These are phyloP conservation scores for Tetragnatha versicolor DNA, from an alignment of 1,140 invertebrate species.

Conservation along the genomic window DNA sequence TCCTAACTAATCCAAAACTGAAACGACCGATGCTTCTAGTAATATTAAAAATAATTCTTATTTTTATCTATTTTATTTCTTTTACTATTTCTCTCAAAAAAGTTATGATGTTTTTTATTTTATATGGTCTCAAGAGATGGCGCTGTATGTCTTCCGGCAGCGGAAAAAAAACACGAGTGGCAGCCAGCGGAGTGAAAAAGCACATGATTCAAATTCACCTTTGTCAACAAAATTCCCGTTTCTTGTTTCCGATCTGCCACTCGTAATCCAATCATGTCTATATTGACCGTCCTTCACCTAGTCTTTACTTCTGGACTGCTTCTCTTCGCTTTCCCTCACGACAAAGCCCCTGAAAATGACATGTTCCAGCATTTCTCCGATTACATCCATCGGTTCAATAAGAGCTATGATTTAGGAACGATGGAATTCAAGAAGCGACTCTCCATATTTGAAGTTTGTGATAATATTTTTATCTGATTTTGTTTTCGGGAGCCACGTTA, in stretches of 20 bases:
- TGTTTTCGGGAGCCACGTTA: slow-evolving; percentile 17
- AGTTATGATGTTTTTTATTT: no score
- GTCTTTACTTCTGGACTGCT: slow-evolving; percentile 21
- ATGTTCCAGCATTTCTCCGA: slow-evolving; percentile 65
- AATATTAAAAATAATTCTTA: no score
- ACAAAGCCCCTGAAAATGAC: not conserved
- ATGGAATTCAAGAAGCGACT: slow-evolving; percentile 70
- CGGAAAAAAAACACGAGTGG: not conserved
- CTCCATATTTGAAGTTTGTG: slow-evolving; percentile 72
- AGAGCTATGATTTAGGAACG: slow-evolving; percentile 71
- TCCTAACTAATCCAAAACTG: no score
- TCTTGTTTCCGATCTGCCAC: not conserved
- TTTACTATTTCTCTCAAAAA: no score
- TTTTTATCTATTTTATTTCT: no score
- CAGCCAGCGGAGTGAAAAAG: not conserved
- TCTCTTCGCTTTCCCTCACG: not conserved
- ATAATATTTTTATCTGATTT: slow-evolving; percentile 1
- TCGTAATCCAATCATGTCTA: slow-evolving; percentile 12
- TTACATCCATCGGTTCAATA: slow-evolving; percentile 73
- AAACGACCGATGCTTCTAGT: no score
- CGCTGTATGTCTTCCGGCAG: not conserved
- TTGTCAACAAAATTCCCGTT: not conserved
- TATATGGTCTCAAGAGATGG: no score
- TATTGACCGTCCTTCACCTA: slow-evolving; percentile 15
- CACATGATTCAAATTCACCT: slow-evolving; percentile 26